phyloP scores from a whole-genome alignment of 2,113 vertebrate species.

The Orthonyx spaldingii region DNA sequence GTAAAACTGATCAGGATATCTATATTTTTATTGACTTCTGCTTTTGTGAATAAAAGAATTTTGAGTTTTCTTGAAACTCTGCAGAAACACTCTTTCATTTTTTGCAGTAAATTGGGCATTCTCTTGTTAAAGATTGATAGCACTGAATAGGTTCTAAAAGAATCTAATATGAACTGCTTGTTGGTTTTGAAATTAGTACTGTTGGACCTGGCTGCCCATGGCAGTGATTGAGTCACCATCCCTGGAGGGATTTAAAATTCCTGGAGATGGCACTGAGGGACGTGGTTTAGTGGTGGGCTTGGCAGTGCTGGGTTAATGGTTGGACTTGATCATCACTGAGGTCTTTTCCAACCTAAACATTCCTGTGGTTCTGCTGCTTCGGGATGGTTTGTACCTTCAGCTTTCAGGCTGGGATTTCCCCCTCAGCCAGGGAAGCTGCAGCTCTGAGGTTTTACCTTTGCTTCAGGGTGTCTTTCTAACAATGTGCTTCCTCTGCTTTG shows the following conservation, averaged over 20 bases:
- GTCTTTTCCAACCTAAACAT: background rate
- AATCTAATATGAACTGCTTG: background rate
- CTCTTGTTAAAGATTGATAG: background rate
- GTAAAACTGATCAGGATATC: conserved; percentile 54
- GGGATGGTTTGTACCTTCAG: background rate
- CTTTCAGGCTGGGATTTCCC: background rate
- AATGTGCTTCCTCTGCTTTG: background rate
- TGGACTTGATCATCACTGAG: background rate
- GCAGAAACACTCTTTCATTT: background rate
- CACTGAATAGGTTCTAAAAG: background rate
- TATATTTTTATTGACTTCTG: conserved; percentile 65
- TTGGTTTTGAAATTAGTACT: background rate
- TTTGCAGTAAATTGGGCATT: background rate
- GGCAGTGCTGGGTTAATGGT: background rate
- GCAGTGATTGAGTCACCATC: background rate
- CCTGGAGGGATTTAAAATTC: background rate
- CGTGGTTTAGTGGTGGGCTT: background rate
- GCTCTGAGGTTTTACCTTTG: background rate
- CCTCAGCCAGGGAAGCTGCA: background rate
- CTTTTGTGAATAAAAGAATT: conserved; percentile 65
- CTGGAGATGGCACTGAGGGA: background rate
- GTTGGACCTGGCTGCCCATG: background rate
- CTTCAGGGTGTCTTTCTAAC: background rate
- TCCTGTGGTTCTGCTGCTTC: background rate
- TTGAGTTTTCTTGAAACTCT: conserved; percentile 48